A percentile compares a stretch with the other conserved stretches of the same genome.
These are phyloP conservation scores for Ailurus styani DNA, from an alignment of 2,113 vertebrate species.

Conservation along the genomic window DNA sequence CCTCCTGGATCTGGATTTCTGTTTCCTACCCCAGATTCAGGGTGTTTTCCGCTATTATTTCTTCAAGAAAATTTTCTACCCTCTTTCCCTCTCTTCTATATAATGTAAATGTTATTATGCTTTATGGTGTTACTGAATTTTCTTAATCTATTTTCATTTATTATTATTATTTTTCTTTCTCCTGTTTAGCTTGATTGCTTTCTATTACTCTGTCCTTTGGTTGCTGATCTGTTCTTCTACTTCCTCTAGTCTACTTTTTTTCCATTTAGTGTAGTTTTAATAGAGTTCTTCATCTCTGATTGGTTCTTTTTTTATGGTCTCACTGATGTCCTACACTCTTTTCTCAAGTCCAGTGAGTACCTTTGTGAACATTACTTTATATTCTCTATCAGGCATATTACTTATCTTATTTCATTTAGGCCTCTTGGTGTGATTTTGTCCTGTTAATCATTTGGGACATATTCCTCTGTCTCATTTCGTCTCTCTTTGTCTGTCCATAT, in stretches of 20 bases:
- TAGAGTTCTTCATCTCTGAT: not conserved
- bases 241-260: not conserved
- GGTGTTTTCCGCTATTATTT: not conserved
- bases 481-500: not conserved
- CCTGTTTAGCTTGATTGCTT: not conserved
- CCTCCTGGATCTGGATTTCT: not conserved
- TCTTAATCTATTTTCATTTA: not conserved
- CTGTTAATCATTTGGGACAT: not conserved
- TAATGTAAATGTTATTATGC: not conserved
- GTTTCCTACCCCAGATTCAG: not conserved
- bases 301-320: not conserved
- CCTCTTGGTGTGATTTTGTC: not conserved
- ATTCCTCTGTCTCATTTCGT: not conserved
- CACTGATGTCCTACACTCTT: not conserved
- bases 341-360: not conserved
- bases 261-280: not conserved
- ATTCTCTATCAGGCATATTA: not conserved
- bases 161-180: not conserved
- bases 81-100: not conserved
- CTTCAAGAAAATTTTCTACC: not conserved
- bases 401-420: not conserved
- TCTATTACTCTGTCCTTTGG: not conserved
- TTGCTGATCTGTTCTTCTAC: not conserved
- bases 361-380: not conserved
- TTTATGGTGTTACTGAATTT: not conserved